phyloP scores from a whole-genome alignment of 2,113 vertebrate genomes.

The Hyperoodon ampullatus region DNA sequence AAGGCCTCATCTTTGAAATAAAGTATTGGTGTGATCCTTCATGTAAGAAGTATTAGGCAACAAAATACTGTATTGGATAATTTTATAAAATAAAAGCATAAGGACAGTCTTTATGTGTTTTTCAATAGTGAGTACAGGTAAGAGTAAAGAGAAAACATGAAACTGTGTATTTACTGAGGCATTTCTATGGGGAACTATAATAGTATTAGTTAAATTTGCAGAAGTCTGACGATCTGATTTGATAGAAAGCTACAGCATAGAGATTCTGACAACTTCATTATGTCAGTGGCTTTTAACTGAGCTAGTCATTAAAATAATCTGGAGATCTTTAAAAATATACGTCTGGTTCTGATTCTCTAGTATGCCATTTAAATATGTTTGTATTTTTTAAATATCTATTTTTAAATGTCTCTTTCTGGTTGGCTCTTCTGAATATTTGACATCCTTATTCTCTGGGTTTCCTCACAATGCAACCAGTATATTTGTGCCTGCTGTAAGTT shows the following conservation, averaged over 20 bases:
- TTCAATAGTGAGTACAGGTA: neutral
- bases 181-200: neutral
- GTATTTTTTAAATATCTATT: neutral
- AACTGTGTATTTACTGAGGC: neutral
- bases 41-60: neutral
- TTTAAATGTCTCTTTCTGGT: neutral
- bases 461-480: neutral
- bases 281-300: neutral
- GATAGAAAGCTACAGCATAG: neutral
- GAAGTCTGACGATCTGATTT: neutral
- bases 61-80: slow-evolving; percentile 3
- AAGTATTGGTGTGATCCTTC: neutral
- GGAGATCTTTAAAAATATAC: neutral
- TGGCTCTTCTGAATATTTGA: neutral
- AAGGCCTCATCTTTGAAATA: slow-evolving; percentile 14
- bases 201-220: slow-evolving; percentile 23
- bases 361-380: neutral
- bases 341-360: neutral
- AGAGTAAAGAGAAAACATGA: slow-evolving; percentile 17
- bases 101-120: neutral
- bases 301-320: neutral
- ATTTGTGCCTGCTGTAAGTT: neutral
- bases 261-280: neutral
- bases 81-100: slow-evolving; percentile 17
- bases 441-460: neutral